Evolutionary conservation across 2,888 invertebrate species (phyloP).

Genomic region (Leptopilina drosophilae): DNA sequence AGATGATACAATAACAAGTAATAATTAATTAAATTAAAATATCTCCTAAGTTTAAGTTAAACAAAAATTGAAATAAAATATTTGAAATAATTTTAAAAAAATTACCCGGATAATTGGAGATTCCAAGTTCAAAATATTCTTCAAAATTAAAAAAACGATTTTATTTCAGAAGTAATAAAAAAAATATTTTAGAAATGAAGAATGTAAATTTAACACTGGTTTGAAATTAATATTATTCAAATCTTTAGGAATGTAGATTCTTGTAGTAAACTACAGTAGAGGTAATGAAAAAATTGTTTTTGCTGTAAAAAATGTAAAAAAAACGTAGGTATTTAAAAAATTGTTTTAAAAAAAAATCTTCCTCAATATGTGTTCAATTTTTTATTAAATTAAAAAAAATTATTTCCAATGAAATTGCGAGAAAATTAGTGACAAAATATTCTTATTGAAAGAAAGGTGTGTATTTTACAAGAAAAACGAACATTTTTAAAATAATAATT

Average conservation of each 20-base stretch:
- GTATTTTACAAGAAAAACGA: neutral
- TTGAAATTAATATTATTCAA: too few species aligned
- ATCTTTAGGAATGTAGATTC: neutral
- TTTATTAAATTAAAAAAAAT: neutral
- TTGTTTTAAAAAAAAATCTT: neutral
- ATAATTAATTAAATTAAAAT: neutral
- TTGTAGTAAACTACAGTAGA: neutral
- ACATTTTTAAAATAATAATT: neutral
- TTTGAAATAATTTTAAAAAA: too few species aligned
- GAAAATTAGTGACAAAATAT: neutral
- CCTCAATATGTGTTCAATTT: slow-evolving; percentile 4
- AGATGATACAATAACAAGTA: neutral
- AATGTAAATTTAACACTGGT: too few species aligned
- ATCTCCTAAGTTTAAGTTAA: neutral
- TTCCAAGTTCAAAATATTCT: too few species aligned
- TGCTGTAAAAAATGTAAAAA: slow-evolving; percentile 14
- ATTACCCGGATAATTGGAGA: neutral
- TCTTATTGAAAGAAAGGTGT: neutral
- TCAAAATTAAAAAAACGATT: too few species aligned
- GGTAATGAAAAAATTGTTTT: neutral
- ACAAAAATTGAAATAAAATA: too few species aligned
- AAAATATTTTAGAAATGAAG: too few species aligned
- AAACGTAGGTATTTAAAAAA: neutral
- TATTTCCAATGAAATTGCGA: neutral
- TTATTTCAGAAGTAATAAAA: too few species aligned